Percentiles rank a stretch among this genome's conserved stretches.
phyloP scores from a whole-genome alignment of 23 tunicate genomes.

The Trididemnum clinides region DNA sequence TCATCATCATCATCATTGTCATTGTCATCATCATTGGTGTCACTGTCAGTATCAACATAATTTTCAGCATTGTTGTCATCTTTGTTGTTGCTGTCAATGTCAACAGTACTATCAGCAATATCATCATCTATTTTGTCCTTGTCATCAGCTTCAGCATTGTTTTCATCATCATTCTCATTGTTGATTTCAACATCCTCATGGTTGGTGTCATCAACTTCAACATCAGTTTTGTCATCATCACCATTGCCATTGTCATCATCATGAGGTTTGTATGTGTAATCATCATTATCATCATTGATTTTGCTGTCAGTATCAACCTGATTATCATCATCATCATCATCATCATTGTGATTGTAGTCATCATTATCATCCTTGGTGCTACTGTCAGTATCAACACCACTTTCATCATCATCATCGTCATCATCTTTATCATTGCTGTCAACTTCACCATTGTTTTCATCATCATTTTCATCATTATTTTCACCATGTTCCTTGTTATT shows the following conservation, averaged over 20 bases:
- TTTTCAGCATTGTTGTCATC: too few species aligned
- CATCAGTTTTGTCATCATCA: background rate
- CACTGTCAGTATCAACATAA: too few species aligned
- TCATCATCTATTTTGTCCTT: too few species aligned
- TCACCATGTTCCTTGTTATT: slow-evolving; percentile 9
- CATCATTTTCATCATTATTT: background rate
- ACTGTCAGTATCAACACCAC: background rate
- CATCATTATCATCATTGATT: background rate
- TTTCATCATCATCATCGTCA: background rate
- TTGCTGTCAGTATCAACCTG: background rate
- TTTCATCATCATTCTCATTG: too few species aligned
- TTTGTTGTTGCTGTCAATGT: too few species aligned
- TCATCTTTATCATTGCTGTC: background rate
- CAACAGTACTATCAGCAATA: too few species aligned
- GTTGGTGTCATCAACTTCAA: slow-evolving; percentile 8
- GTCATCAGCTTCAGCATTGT: too few species aligned
- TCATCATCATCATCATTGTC: too few species aligned
- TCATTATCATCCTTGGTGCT: background rate
- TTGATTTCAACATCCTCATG: too few species aligned
- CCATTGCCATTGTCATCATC: background rate
- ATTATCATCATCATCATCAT: slow-evolving; percentile 1
- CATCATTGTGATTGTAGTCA: background rate
- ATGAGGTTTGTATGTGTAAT: background rate
- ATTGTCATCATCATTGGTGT: too few species aligned
- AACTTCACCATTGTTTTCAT: slow-evolving; percentile 2